Evolutionary conservation across 2,797 vertebrate genomes (phyloP), one percentile per base, ranked within the genome.

Genomic region (Mionectes olivaceus): DNA sequence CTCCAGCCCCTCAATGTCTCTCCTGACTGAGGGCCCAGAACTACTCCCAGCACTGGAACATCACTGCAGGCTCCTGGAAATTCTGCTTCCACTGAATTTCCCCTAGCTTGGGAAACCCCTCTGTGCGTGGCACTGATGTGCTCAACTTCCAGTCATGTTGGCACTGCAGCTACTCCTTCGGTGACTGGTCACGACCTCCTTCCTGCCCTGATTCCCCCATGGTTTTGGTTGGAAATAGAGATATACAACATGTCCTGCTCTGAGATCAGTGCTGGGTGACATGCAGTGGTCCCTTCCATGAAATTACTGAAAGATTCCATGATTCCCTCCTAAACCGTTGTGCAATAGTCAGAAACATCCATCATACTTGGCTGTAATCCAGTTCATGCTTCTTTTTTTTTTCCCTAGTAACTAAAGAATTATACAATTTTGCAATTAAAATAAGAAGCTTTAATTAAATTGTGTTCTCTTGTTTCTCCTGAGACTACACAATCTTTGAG

Each of bases 361-460:
- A 80, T 85, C 78, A 89, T 28, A 41, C 24, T 64, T 90, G 83
- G 64, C 78, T 19, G 24, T 50, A 90, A 74, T 71, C 83, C 83
- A 64, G 33, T 71, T 93, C 80, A 64, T 82, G 32, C 3, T 3
- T 3, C 55, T 41, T 50, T 87, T 78, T 87, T 78, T 63, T 56
- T 39, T 10, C 5, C 5, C 33, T 67, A 70, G 11, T 10, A 64
- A 80, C 24, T 57, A 25, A 44, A 89, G 61, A 87, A 87, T 71
- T 3, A 80, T 50, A 77, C 6, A 25, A 46, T 90, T 95, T 80
- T 95, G 56, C 56, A 83, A 89, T 85, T 92, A 92, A 90, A 96
- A 80, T 69, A 65, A 75, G 69, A 67, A 57, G 13, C 8, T 90
- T 91, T 76, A 93, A 93, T 91, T 94, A 87, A 89, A 50, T 91